Evolutionary conservation across 2,113 vertebrate species (phyloP), one percentile per base, ranked within the genome.

Genomic region (Psittacara wagleri): DNA sequence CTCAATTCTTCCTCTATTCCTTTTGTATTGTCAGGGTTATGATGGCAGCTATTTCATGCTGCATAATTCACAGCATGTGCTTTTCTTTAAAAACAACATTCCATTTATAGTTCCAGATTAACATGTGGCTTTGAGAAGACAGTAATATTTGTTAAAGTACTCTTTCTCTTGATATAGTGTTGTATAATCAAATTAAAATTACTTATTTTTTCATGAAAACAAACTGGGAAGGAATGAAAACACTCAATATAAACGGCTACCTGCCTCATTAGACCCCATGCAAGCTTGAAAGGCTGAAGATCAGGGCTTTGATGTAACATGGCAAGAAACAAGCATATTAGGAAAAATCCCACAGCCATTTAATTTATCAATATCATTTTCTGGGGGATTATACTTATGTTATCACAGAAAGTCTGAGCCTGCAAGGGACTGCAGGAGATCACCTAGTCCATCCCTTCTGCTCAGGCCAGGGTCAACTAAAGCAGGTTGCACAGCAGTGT

Each of bases 51-150:
- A 17, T 76, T 96, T 90, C 3, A 2, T 44, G 48, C 15, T 24
- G 19, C 18, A 12, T 78, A 79, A 62, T 49, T 76, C 69, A 74
- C 54, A 72, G 11, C 55, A 9, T 19, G 19, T 66, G 39, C 23
- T 93, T 89, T 82, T 88, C 67, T 79, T 74, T 35, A 73, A 92
- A 72, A 2, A 6, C 14, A 91, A 37, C 33, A 33, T 57, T 88
- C 22, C 11, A 46, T 88, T 92, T 88, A 70, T 28, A 49, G 75
- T 92, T 92, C 17, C 55, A 88, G n/a, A 67, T 59, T 84, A 91
- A 48, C 20, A 57, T 73, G 24, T 66, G 20, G 37, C 46, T 93
- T 89, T 79, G 48, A 87, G 77, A 73, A 67, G 27, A 67, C 18
- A 69, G 25, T 16, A 52, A 66, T 72, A 57, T 81, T 66, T 19